Conservation (phyloP, 2,888 invertebrate genomes). For the Pardosa pseudoannulata region DNA sequence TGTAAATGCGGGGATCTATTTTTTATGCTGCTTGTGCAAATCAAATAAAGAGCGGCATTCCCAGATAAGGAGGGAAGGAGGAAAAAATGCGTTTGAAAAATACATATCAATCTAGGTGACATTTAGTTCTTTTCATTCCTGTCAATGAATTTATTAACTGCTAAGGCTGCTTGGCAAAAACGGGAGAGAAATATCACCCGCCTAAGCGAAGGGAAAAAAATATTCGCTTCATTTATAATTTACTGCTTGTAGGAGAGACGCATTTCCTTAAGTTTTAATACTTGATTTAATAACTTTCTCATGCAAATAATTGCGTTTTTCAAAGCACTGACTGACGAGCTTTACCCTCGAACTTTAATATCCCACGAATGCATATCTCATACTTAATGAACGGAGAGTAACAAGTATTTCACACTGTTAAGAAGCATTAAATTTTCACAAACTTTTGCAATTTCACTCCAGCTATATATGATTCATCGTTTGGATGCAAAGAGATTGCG, state of each 20-base stretch:
- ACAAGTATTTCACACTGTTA: conserved; percentile 26
- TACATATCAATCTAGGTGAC: conserved; percentile 69
- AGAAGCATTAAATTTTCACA: conserved; percentile 22
- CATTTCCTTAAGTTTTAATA: conserved; percentile 67
- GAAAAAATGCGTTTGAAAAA: conserved; percentile 37
- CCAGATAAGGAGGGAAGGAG: conserved; percentile 13
- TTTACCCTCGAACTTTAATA: conserved; percentile 32
- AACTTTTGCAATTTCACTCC: conserved; percentile 21
- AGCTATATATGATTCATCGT: not conserved
- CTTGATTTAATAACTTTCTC: conserved; percentile 70
- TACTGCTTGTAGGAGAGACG: conserved; percentile 54
- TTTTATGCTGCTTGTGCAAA: conserved; percentile 60
- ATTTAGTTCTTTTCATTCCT: conserved; percentile 65
- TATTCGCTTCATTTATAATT: conserved; percentile 66
- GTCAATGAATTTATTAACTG: conserved; percentile 71
- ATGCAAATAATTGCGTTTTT: conserved; percentile 68
- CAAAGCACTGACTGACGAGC: conserved; percentile 27
- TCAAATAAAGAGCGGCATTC: conserved; percentile 59
- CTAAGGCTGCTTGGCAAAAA: conserved; percentile 23
- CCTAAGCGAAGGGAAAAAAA: conserved; percentile 34
- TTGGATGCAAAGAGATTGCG: not conserved
- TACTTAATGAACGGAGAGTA: conserved; percentile 52
- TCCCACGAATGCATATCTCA: conserved; percentile 21
- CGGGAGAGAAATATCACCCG: conserved; percentile 23
- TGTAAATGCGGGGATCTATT: conserved; percentile 64